These are phyloP conservation scores for Melanotaenia duboulayi DNA, from an alignment of 2,113 vertebrate genomes.

Conservation along the genomic window DNA sequence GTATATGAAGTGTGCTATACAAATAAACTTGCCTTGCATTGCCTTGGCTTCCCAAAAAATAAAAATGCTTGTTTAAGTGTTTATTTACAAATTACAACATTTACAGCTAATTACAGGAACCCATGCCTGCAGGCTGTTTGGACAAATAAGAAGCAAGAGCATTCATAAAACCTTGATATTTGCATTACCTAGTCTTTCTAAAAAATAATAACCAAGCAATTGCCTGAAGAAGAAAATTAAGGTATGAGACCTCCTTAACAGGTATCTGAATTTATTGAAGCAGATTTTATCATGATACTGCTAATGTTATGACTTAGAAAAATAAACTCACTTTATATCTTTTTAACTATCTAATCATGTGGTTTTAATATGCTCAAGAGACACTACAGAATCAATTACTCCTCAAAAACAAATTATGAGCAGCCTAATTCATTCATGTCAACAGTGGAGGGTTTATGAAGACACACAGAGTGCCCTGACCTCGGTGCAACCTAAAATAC, in stretches of 20 bases:
- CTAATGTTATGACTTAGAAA: background rate
- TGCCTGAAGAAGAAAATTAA: background rate
- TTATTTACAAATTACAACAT: background rate
- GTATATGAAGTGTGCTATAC: too few relatives aligned
- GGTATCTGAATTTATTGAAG: background rate
- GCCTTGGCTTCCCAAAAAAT: background rate
- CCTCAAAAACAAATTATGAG: constrained; percentile 55
- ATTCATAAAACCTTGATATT: too few relatives aligned
- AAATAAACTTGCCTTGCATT: too few relatives aligned
- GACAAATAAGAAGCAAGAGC: background rate
- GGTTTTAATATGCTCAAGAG: constrained; percentile 1
- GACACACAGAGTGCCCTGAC: constrained; percentile 21
- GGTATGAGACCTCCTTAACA: background rate
- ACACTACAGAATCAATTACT: constrained; percentile 27
- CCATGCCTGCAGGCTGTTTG: background rate
- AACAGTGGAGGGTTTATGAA: constrained; percentile 21
- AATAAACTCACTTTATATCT: background rate
- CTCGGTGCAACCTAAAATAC: constrained; percentile 27
- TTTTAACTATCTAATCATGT: background rate
- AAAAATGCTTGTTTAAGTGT: background rate
- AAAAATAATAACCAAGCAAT: background rate
- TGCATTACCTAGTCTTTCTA: background rate
- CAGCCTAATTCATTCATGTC: constrained; percentile 43
- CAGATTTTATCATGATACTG: too few relatives aligned
- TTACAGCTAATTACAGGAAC: background rate